Conservation (phyloP, 2,888 invertebrate species). For the Spilosoma lubricipeda region DNA sequence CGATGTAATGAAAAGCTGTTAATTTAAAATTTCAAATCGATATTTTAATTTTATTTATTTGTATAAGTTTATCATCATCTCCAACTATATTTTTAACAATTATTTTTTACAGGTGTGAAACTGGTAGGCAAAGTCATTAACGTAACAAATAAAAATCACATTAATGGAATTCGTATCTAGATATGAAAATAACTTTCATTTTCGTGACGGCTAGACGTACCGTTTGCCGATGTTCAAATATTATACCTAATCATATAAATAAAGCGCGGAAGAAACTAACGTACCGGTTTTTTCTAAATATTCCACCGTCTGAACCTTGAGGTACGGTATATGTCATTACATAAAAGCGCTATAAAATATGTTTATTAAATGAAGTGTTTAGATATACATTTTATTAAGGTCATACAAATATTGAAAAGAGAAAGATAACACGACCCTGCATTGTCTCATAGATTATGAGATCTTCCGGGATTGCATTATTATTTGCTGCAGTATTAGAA, state of each 20-base stretch:
- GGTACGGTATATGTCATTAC: constrained; percentile 35
- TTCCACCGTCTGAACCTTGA: constrained; percentile 49
- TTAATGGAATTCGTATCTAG: neutral
- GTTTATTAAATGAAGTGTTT: constrained; percentile 39
- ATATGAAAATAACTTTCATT: constrained; percentile 13
- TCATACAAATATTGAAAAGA: constrained; percentile 71
- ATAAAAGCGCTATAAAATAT: constrained; percentile 36
- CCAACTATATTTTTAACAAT: too few relatives aligned
- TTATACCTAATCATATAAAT: constrained; percentile 30
- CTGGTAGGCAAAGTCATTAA: neutral
- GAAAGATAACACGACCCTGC: constrained; percentile 74
- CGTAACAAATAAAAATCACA: neutral
- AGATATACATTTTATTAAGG: constrained; percentile 69
- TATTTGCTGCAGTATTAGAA: constrained; percentile 36
- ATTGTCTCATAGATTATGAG: constrained; percentile 64
- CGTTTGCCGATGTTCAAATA: neutral
- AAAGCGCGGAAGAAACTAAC: constrained; percentile 35
- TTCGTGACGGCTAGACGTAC: neutral
- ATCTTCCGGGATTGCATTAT: constrained; percentile 51
- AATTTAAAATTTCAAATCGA: too few relatives aligned
- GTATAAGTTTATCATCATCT: too few relatives aligned
- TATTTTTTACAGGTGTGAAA: neutral
- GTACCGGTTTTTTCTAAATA: constrained; percentile 48
- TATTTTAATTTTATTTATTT: too few relatives aligned
- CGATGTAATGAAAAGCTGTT: too few relatives aligned